A percentile compares a stretch with the other conserved stretches of the same genome.
Evolutionary conservation across 2,888 invertebrate genomes (phyloP).

Genomic region (Sylvicola cinctus): DNA sequence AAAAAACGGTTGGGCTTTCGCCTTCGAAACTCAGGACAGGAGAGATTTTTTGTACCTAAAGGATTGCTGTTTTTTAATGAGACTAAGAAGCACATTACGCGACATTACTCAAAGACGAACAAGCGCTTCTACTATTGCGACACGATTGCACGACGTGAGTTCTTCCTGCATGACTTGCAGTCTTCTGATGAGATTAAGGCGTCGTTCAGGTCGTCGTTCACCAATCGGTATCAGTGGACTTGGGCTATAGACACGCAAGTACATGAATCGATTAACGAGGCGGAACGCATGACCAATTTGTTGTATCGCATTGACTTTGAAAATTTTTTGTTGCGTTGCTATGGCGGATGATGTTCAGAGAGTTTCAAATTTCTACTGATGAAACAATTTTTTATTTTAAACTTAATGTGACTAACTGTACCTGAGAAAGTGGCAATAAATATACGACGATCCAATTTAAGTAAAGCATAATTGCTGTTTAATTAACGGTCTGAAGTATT

Average conservation of each 20-base stretch:
- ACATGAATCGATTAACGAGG: constrained; percentile 12
- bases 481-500: too few relatives aligned
- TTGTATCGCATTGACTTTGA: constrained; percentile 11
- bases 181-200: constrained; percentile 13
- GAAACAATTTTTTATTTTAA: too few relatives aligned
- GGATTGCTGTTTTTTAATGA: constrained; percentile 22
- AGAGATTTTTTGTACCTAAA: constrained; percentile 22
- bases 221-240: constrained; percentile 18
- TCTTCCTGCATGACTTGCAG: constrained; percentile 12
- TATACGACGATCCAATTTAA: too few relatives aligned
- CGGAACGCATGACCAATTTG: constrained; percentile 3
- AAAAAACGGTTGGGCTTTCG: constrained; percentile 16
- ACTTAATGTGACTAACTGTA: too few relatives aligned
- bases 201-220: constrained; percentile 19
- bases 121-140: constrained; percentile 18
- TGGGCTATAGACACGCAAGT: constrained; percentile 22
- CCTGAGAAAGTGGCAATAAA: too few relatives aligned
- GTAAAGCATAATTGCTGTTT: too few relatives aligned
- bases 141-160: constrained; percentile 10
- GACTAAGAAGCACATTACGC: constrained; percentile 13
- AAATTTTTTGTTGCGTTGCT: constrained; percentile 5
- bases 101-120: constrained; percentile 14
- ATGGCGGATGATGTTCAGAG: too few relatives aligned
- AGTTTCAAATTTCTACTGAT: too few relatives aligned
- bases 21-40: constrained; percentile 12